phyloP scores from a whole-genome alignment of 2,113 vertebrate genomes.

The Prunella himalayana region DNA sequence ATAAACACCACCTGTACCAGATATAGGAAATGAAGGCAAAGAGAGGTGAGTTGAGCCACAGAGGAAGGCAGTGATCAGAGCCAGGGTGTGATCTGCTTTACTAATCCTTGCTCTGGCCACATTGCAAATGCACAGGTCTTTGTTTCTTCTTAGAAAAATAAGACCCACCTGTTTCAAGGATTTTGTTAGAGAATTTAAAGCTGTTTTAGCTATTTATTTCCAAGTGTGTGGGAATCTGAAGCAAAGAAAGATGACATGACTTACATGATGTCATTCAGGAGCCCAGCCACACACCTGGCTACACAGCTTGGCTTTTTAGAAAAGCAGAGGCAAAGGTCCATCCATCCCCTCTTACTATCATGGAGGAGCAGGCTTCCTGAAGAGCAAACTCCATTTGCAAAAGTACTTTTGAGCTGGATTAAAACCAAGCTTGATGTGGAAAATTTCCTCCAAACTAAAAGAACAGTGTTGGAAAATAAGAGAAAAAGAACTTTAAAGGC shows the following conservation, averaged over 20 bases:
- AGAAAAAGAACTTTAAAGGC: not conserved
- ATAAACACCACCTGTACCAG: not conserved
- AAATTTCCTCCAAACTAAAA: not conserved
- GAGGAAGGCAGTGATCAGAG: not conserved
- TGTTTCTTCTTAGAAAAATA: not conserved
- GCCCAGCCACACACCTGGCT: not conserved
- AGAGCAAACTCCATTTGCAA: not conserved
- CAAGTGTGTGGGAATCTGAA: not conserved
- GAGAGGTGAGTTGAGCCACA: not conserved
- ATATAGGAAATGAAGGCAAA: not conserved
- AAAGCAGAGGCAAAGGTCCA: not conserved
- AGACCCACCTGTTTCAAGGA: not conserved
- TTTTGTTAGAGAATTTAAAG: not conserved
- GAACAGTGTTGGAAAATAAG: not conserved
- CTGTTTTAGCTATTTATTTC: not conserved
- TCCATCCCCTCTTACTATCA: not conserved
- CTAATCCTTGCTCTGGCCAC: not conserved
- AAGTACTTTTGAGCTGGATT: not conserved
- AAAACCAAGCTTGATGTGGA: not conserved
- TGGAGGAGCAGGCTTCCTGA: not conserved
- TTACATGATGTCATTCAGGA: not conserved
- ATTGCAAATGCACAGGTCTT: not conserved
- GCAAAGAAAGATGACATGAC: not conserved
- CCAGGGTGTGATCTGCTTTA: not conserved
- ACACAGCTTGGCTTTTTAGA: not conserved